These are phyloP conservation scores for Hanleya hanleyi DNA, from an alignment of 2,888 invertebrate genomes.

Conservation along the genomic window DNA sequence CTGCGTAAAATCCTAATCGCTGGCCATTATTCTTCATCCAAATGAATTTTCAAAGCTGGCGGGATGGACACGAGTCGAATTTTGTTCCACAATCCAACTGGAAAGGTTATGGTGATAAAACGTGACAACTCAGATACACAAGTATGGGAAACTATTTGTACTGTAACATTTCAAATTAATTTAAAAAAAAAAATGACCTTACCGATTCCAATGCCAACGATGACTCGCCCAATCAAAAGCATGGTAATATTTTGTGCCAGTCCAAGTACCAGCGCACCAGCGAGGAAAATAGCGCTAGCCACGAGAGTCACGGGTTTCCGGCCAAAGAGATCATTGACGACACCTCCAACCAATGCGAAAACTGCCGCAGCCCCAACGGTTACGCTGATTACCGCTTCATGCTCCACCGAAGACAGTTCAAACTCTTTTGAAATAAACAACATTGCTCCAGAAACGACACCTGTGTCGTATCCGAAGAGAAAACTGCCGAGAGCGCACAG, in stretches of 20 bases:
- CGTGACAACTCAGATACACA: no score
- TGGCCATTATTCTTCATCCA: no score
- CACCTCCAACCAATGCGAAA: slow-evolving; percentile 71
- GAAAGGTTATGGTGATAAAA: no score
- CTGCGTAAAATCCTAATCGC: no score
- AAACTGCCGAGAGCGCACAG: slow-evolving; percentile 71
- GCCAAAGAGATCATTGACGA: slow-evolving; percentile 73
- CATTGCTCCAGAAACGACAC: slow-evolving; percentile 75
- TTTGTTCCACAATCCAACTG: no score
- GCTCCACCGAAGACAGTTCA: slow-evolving; percentile 68
- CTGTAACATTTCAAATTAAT: no score
- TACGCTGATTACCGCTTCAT: slow-evolving; percentile 73
- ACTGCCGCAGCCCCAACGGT: slow-evolving; percentile 73
- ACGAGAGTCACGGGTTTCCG: slow-evolving; percentile 74
- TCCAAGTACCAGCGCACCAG: slow-evolving; percentile 74
- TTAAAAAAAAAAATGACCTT: slow-evolving; percentile 40
- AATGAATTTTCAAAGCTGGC: no score
- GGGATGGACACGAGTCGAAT: no score
- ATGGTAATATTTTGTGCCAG: slow-evolving; percentile 54
- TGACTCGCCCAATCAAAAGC: slow-evolving; percentile 70
- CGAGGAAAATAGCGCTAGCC: slow-evolving; percentile 73
- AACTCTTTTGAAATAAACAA: slow-evolving; percentile 68
- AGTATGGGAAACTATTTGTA: no score
- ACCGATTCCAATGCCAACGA: slow-evolving; percentile 74
- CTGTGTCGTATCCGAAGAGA: slow-evolving; percentile 77